Percentiles rank a stretch among this genome's conserved stretches.
phyloP scores from a whole-genome alignment of 1,140 invertebrate genomes.

The Ladona fulva region DNA sequence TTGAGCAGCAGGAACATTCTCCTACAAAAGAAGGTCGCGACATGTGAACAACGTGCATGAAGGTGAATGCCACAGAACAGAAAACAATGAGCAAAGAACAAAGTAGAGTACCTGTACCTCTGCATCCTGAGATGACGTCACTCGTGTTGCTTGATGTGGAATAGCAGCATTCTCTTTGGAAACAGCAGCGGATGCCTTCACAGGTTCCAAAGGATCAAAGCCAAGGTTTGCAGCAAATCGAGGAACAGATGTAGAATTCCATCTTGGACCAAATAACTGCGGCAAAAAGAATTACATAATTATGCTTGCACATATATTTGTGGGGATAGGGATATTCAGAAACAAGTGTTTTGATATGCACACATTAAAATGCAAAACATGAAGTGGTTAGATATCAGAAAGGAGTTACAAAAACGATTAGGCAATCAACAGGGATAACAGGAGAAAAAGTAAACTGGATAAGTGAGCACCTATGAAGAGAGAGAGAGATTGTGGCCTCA shows the following conservation, averaged over 20 bases:
- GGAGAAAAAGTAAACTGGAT: too few species aligned
- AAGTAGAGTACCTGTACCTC: constrained; percentile 30
- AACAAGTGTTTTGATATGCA: too few species aligned
- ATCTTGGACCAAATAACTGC: constrained; percentile 66
- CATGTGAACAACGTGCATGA: background rate
- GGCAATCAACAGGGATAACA: too few species aligned
- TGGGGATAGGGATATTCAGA: too few species aligned
- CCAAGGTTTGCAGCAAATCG: constrained; percentile 69
- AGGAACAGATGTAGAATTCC: constrained; percentile 59
- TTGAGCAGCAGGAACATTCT: constrained; percentile 46
- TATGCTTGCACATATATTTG: too few species aligned
- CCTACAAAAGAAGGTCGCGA: constrained; percentile 23
- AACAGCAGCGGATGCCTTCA: constrained; percentile 41
- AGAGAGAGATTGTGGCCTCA: too few species aligned
- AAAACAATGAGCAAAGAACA: constrained; percentile 6
- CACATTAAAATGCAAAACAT: too few species aligned
- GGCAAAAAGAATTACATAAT: constrained; percentile 24
- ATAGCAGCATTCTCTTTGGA: constrained; percentile 23
- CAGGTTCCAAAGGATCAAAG: constrained; percentile 61
- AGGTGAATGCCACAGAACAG: constrained; percentile 1
- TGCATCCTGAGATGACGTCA: constrained; percentile 30
- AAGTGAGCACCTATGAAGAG: too few species aligned
- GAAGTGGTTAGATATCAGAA: too few species aligned
- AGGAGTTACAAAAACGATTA: too few species aligned
- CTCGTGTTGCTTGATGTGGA: constrained; percentile 24